A percentile compares a stretch with the other conserved stretches of the same genome.
Evolutionary conservation across 2,113 vertebrate genomes (phyloP).

Genomic region (Cichladusa arquata): DNA sequence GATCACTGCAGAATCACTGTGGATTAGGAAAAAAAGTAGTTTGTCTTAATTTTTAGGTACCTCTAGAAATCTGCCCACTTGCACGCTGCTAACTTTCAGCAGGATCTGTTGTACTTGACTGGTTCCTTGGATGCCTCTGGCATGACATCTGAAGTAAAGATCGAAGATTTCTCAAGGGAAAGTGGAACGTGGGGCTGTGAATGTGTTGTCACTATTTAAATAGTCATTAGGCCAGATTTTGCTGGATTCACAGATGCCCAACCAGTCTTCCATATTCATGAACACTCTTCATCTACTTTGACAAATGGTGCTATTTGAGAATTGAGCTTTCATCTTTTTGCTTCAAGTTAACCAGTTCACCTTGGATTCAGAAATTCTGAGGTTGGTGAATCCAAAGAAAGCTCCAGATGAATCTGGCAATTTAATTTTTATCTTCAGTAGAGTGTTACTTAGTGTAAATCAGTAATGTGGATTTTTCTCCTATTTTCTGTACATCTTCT

Average conservation of each 20-base stretch:
- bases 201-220: slow-evolving; percentile 37
- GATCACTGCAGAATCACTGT: not conserved
- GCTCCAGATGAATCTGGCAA: not conserved
- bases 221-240: slow-evolving; percentile 57
- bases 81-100: not conserved
- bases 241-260: slow-evolving; percentile 38
- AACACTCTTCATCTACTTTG: slow-evolving; percentile 25
- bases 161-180: not conserved
- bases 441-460: not conserved
- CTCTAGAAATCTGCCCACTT: not conserved
- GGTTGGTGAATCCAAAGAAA: not conserved
- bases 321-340: not conserved
- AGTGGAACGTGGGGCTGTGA: not conserved
- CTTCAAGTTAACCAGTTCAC: not conserved
- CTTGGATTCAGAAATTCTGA: not conserved
- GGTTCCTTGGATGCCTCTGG: not conserved
- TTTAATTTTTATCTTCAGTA: not conserved
- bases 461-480: not conserved
- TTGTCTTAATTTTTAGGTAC: not conserved
- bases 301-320: slow-evolving; percentile 9
- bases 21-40: not conserved
- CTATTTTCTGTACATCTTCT: not conserved
- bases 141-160: slow-evolving; percentile 22
- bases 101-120: slow-evolving; percentile 13
- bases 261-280: slow-evolving; percentile 52